Evolutionary conservation across 2,888 invertebrate species (phyloP), one percentile per base, ranked within the genome.

Genomic region (Hydrotaea cyrtoneurina): DNA sequence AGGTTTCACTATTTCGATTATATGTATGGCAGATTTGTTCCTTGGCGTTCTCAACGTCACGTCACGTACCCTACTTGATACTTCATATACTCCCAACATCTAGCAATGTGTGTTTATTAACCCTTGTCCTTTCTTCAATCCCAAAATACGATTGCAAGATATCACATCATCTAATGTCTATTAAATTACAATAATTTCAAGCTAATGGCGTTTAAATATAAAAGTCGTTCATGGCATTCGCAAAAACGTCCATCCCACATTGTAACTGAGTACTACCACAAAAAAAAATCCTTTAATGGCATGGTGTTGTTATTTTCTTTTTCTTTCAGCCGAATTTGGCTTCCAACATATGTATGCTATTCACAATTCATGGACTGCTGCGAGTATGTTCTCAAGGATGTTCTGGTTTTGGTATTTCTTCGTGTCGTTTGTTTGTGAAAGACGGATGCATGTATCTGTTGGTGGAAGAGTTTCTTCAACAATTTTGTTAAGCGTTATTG

Each of bases 401-500:
- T 66, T 21, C 15, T 39, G 55, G 39, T 39, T 36, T 23, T 39
- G 50, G 4, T 50, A 23, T 71, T 31, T 53, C 31, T 13, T 26
- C 11, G 23, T 36, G 17, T 17, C 4, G 36, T 53, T 72, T 11
- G 15, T 72, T 11, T 19, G 26, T 17, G 4, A 26, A 26, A 59
- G 59, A 19, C 26, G 36, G 17, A 74, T 69, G 69, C 39, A 46
- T 57, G 31, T 23, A 59, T 74, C 46, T 74, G 69, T 46, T 15
- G 10, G 50, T 50, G n/a, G 46, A 13, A 39, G 46, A 17, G 31
- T 31, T 31, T 43, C 46, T 74, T 74, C 74, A 59, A 74, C 74
- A 62, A 59, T 74, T 69, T 69, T 69, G 69, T 69, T 46, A 69
- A 69, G 69, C 69, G 69, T 69, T 69, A 46, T 74, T 46, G 74